Evolutionary conservation across 2,113 vertebrate genomes (phyloP), one percentile per base, ranked within the genome.

Genomic region (Phodopus roborovskii): DNA sequence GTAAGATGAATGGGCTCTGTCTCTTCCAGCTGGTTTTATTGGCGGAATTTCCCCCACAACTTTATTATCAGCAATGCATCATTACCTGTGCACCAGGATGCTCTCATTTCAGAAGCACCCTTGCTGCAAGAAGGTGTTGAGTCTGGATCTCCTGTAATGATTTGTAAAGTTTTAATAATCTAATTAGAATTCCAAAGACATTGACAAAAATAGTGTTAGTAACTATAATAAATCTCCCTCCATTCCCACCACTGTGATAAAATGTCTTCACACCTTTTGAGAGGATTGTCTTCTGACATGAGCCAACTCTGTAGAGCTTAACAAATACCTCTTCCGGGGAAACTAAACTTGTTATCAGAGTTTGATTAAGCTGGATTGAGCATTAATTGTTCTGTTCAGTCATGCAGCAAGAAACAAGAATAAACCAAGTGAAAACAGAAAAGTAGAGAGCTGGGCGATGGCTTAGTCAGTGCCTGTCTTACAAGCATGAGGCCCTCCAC

Each of bases 131-230:
- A 84, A 97, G 94, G 86, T 91, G 42, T 88, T 68, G 89, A 81
- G 79, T 98, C 96, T 97, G 82, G 89, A 95, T 97, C 97, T 98
- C 98, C 97, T 98, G 95, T 97, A 98, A 98, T 98, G 98, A 98
- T 98, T 98, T 98, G 98, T 97, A 98, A 98, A 98, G 98, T 98
- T 98, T 98, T 98, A 98, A 98, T 98, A 97, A 98, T 98, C 98
- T 98, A 97, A 98, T 98, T 98, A 97, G 98, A 97, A 98, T 98
- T 98, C 98, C 92, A 97, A 97, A 97, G 97, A 97, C 97, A 97
- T 97, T 96, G 97, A 97, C 97, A 97, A 98, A 88, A 98, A 96
- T 96, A 93, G 96, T 89, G 77, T 95, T 98, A 95, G 84, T 97
- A 97, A 90, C 96, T 71, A 42, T 97, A 97, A 98, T 98, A 98